A percentile compares a stretch with the other conserved stretches of the same genome.
These are phyloP conservation scores for Margarornis squamiger DNA, from an alignment of 2,797 vertebrate genomes.

Conservation along the genomic window DNA sequence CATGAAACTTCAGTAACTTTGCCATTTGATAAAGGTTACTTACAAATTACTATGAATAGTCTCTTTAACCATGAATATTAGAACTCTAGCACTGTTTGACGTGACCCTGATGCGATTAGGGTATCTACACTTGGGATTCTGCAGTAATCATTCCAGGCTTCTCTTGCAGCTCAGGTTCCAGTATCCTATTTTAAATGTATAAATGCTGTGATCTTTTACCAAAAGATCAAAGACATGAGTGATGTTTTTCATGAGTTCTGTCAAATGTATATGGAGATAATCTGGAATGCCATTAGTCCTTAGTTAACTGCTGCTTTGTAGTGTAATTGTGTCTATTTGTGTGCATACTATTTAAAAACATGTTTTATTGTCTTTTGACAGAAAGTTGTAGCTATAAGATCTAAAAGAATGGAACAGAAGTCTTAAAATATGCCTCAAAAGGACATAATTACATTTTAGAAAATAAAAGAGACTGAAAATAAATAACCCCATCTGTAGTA, in stretches of 20 bases:
- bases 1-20: not conserved
- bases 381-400: not conserved
- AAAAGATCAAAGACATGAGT: not conserved
- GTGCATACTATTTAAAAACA: not conserved
- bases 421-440: not conserved
- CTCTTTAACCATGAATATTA: not conserved
- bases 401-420: not conserved
- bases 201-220: not conserved
- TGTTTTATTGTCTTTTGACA: not conserved
- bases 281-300: not conserved
- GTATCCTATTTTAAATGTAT: not conserved
- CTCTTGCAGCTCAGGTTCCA: not conserved
- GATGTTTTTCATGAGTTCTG: not conserved
- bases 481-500: not conserved
- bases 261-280: not conserved
- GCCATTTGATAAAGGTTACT: not conserved
- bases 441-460: not conserved
- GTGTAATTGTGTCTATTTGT: not conserved
- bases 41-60: not conserved
- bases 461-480: not conserved
- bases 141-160: not conserved
- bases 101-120: not conserved
- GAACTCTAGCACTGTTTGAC: not conserved
- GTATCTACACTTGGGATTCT: not conserved
- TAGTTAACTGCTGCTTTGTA: not conserved